Base-by-base conservation (phyloP, 2,888 invertebrate genomes). In the Patella pellucida region DNA sequence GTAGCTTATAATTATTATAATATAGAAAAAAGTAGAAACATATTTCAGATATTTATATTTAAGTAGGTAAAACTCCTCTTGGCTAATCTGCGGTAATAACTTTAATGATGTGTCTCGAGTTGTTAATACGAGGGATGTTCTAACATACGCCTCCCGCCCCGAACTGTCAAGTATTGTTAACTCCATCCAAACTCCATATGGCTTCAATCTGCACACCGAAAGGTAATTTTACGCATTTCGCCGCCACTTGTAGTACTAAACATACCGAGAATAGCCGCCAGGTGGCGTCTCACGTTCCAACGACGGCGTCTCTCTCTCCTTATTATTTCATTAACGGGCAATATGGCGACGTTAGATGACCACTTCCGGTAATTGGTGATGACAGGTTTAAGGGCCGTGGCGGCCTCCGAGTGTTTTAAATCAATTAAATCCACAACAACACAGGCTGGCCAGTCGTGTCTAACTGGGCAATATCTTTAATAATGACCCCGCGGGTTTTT, bases 271-370 rank as follows among this genome's bases (percentile, higher is more conserved):
- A 23, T 62, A 62, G 19, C 23, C 62, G 23, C 62, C 62, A 62
- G 62, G 62, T 62, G 62, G 62, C 62, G 62, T 62, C 62, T 62
- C 41, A 41, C 19, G 62, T 19, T 62, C 19, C 19, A 62, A 62
- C 62, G 23, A 23, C 23, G 62, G 23, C 62, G 62, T 62, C 62
- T 62, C 9, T 23, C 15, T 62, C 62, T 62, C 62, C 62, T 62
- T 62, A 62, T 62, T 62, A 62, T 23, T 62, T 62, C 62, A 62
- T 62, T 62, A 62, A 62, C 19, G 23, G 62, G 62, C 62, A 62
- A 62, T 62, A 62, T 62, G 62, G 62, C 62, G 62, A 23, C 11
- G 23, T 12, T 23, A 62, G 62, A 62, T 62, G 62, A 23, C 62
- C 23, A 23, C 62, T 23, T 62, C 62, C 62, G 23, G 12, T 62